These are phyloP conservation scores for Caenorhabditis parvicauda DNA, from an alignment of 2,888 invertebrate species.

Conservation along the genomic window DNA sequence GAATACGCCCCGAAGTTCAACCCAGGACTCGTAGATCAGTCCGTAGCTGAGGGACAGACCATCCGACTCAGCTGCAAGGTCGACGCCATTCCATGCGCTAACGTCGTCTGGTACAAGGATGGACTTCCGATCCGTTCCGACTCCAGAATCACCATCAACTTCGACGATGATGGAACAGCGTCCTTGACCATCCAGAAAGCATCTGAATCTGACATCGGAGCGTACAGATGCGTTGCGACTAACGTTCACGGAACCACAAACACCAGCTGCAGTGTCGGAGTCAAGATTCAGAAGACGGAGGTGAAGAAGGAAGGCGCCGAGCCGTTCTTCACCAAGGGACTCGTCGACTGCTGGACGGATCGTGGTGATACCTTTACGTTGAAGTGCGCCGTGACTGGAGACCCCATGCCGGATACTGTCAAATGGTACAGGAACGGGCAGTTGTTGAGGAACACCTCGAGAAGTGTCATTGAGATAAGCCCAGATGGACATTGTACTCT, in stretches of 20 bases:
- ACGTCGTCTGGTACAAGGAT: conserved; percentile 63
- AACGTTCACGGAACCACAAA: conserved; percentile 65
- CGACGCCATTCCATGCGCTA: conserved; percentile 65
- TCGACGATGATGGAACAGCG: conserved; percentile 68
- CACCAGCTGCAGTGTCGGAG: conserved; percentile 55
- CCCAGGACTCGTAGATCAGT: conserved; percentile 64
- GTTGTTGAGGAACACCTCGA: conserved; percentile 48
- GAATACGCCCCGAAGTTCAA: conserved; percentile 59
- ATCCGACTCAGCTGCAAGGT: conserved; percentile 64
- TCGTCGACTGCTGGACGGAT: conserved; percentile 57
- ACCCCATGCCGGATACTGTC: conserved; percentile 87
- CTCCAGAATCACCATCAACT: conserved; percentile 36
- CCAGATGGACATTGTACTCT: conserved; percentile 54
- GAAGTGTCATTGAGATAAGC: conserved; percentile 42
- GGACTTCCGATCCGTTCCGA: conserved; percentile 53
- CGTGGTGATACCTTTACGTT: conserved; percentile 55
- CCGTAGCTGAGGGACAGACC: conserved; percentile 56
- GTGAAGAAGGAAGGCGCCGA: conserved; percentile 58
- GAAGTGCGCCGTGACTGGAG: conserved; percentile 74
- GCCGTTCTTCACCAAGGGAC: conserved; percentile 60
- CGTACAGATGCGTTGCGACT: conserved; percentile 66
- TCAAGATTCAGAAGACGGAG: conserved; percentile 50
- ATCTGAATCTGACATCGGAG: conserved; percentile 49
- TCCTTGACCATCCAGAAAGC: conserved; percentile 68
- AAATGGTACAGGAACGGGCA: conserved; percentile 73